These are phyloP conservation scores for Lytechinus variegatus DNA, from an alignment of 35 echinoderm and acorn worm species.

Conservation along the genomic window DNA sequence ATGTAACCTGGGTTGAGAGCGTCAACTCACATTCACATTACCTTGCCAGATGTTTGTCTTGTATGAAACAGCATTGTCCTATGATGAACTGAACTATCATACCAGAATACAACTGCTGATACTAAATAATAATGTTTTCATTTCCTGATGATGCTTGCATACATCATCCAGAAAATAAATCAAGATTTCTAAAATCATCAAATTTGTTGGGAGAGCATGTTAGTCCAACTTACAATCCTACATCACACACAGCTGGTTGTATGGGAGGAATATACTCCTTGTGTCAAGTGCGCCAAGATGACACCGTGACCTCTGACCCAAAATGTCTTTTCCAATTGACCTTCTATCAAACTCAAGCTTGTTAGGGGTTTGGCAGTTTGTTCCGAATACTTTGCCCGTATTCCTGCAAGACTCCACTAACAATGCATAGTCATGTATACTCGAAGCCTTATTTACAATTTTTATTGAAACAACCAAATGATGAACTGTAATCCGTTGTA, in stretches of 20 bases:
- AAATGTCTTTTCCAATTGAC: slow-evolving; percentile 10
- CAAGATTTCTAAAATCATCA: neutral
- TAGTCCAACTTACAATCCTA: neutral
- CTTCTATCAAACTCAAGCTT: neutral
- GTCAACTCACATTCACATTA: too few species aligned
- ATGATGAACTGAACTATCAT: too few species aligned
- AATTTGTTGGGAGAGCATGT: neutral
- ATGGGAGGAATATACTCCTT: neutral
- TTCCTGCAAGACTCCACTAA: too few species aligned
- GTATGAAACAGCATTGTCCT: too few species aligned
- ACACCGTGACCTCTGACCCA: neutral
- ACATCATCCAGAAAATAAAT: neutral
- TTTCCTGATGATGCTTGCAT: neutral
- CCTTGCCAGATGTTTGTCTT: too few species aligned
- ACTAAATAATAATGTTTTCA: neutral
- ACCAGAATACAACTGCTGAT: too few species aligned
- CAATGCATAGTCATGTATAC: too few species aligned
- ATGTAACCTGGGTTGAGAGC: too few species aligned
- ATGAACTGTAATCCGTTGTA: too few species aligned
- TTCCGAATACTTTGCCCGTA: neutral
- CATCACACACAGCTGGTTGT: neutral
- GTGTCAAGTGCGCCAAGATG: neutral
- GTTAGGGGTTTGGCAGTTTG: neutral
- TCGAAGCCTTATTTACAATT: too few species aligned
- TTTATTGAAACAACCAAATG: too few species aligned